Conservation (phyloP, 2,888 invertebrate species). For the Pollenia amentaria region DNA sequence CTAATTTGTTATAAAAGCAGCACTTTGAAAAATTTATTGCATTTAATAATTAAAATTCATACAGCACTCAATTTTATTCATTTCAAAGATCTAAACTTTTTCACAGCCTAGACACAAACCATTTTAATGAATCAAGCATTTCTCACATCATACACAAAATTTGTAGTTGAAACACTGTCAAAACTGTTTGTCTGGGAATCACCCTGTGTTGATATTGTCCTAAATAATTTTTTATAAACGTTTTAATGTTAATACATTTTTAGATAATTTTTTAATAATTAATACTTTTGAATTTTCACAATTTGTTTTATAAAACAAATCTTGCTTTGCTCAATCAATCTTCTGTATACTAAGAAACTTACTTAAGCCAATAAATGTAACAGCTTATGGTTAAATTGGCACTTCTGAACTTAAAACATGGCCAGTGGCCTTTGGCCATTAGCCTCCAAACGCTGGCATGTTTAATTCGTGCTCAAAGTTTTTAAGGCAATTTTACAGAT, state of each 20-base stretch:
- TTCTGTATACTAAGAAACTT: too few species aligned
- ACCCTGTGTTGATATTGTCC: slow-evolving; percentile 64
- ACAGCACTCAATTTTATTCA: slow-evolving; percentile 11
- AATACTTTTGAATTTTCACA: too few species aligned
- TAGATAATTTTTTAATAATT: too few species aligned
- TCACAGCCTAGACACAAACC: slow-evolving; percentile 15
- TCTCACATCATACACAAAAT: slow-evolving; percentile 19
- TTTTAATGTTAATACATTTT: not conserved
- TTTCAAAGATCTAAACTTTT: not conserved
- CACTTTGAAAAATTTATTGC: slow-evolving; percentile 7
- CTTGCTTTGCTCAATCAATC: too few species aligned
- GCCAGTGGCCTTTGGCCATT: too few species aligned
- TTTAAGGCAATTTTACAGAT: too few species aligned
- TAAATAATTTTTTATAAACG: not conserved
- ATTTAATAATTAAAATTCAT: slow-evolving; percentile 10
- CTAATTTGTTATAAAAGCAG: slow-evolving; percentile 16
- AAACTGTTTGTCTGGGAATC: slow-evolving; percentile 75
- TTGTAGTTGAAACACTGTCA: slow-evolving; percentile 31
- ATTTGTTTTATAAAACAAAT: too few species aligned
- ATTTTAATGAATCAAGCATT: not conserved
- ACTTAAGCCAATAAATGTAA: too few species aligned
- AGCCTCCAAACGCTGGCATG: too few species aligned
- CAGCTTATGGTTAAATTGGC: too few species aligned
- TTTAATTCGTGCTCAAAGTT: too few species aligned
- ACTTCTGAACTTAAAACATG: too few species aligned